Evolutionary conservation across 2,888 invertebrate species (phyloP).

Genomic region (Metacarcinus magister): DNA sequence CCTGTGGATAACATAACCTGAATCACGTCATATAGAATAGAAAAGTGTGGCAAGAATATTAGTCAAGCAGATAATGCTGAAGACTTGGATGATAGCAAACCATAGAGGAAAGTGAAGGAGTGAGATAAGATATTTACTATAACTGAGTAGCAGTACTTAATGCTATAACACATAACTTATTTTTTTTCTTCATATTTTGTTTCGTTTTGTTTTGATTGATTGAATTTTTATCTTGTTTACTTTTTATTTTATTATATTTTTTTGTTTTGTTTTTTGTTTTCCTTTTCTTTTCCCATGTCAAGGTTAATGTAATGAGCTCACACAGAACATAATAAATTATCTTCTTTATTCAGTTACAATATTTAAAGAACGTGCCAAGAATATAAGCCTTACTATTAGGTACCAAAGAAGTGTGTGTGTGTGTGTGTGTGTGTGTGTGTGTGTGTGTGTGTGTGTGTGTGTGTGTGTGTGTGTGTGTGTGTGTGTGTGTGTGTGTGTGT

Average conservation of each 20-base stretch:
- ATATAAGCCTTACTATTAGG: not conserved
- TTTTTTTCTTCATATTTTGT: not conserved
- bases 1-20: too few relatives aligned
- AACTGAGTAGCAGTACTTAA: too few relatives aligned
- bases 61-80: too few relatives aligned
- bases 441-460: not conserved
- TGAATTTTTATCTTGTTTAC: too few relatives aligned
- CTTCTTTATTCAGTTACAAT: not conserved
- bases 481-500: not conserved
- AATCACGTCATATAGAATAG: too few relatives aligned
- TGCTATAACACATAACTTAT: too few relatives aligned
- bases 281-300: not conserved
- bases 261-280: not conserved
- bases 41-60: too few relatives aligned
- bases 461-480: not conserved
- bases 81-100: too few relatives aligned
- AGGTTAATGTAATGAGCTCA: not conserved
- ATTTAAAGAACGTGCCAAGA: not conserved
- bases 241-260: not conserved
- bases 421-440: constrained; percentile 37
- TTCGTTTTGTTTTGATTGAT: too few relatives aligned
- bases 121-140: too few relatives aligned
- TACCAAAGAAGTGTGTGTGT: constrained; percentile 28
- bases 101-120: too few relatives aligned
- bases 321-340: not conserved